These are phyloP conservation scores for Drosophila rellima DNA, from an alignment of 2,888 invertebrate genomes.

Conservation along the genomic window DNA sequence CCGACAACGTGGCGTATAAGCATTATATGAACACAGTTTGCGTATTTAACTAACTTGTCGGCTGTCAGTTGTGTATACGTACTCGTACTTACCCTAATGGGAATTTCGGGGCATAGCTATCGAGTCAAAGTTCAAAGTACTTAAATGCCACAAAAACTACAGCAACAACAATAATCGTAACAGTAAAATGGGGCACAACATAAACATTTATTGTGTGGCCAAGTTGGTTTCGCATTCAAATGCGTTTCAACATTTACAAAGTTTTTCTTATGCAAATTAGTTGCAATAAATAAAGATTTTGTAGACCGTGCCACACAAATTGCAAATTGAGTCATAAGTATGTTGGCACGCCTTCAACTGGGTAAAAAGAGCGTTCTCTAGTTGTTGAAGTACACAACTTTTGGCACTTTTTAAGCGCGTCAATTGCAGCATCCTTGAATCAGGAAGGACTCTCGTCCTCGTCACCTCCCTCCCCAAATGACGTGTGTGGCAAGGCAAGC, in stretches of 20 bases:
- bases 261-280: slow-evolving; percentile 44
- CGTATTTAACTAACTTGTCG: slow-evolving; percentile 19
- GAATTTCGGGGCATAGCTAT: slow-evolving; percentile 12
- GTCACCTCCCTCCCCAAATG: slow-evolving; percentile 10
- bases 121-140: slow-evolving; percentile 33
- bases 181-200: slow-evolving; percentile 18
- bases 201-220: slow-evolving; percentile 37
- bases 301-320: slow-evolving; percentile 32
- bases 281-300: slow-evolving; percentile 51
- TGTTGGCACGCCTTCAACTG: slow-evolving; percentile 5
- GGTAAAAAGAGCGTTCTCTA: background rate
- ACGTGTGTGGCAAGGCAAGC: slow-evolving; percentile 17
- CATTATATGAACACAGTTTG: slow-evolving; percentile 19
- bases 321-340: slow-evolving; percentile 34
- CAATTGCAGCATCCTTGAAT: slow-evolving; percentile 47
- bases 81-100: slow-evolving; percentile 43
- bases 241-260: slow-evolving; percentile 26
- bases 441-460: slow-evolving; percentile 50
- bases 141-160: slow-evolving; percentile 29
- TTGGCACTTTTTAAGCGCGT: slow-evolving; percentile 35
- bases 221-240: slow-evolving; percentile 24
- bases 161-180: slow-evolving; percentile 28
- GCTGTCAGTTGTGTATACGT: slow-evolving; percentile 5
- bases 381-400: slow-evolving; percentile 42
- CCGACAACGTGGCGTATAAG: slow-evolving; percentile 40